These are phyloP conservation scores for Conus canariensis DNA, from an alignment of 2,888 invertebrate species.

Conservation along the genomic window DNA sequence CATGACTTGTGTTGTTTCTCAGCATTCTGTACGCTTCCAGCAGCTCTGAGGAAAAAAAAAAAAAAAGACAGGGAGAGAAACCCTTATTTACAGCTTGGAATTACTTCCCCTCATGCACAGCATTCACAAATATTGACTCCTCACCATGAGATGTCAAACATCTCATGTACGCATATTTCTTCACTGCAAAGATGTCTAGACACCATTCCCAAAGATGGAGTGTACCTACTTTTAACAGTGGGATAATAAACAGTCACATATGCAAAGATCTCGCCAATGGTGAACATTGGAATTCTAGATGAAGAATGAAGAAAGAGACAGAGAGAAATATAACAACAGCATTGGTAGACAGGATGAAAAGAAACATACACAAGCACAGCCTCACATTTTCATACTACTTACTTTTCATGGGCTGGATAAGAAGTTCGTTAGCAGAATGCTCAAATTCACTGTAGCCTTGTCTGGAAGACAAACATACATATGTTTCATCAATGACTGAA, in stretches of 20 bases:
- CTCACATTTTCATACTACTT: conserved; percentile 35
- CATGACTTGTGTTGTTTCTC: conserved; percentile 65
- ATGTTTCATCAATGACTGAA: background rate
- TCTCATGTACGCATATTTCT: no score
- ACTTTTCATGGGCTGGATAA: conserved; percentile 70
- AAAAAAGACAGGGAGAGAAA: background rate
- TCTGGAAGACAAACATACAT: conserved; percentile 53
- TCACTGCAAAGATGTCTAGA: no score
- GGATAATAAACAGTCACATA: no score
- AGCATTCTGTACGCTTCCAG: conserved; percentile 63
- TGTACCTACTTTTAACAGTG: no score
- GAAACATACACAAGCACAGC: background rate
- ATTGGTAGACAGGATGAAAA: background rate
- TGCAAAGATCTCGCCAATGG: no score
- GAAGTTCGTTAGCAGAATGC: conserved; percentile 61
- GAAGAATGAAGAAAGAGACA: no score
- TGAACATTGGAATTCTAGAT: no score
- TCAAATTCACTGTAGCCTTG: conserved; percentile 70
- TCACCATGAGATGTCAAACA: no score
- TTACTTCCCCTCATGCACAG: no score
- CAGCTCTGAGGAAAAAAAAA: conserved; percentile 56
- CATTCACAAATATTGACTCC: no score
- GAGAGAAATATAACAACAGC: no score
- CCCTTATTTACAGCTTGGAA: background rate
- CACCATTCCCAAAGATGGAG: no score